phyloP scores from a whole-genome alignment of 2,113 vertebrate species.

The Piprites chloris region DNA sequence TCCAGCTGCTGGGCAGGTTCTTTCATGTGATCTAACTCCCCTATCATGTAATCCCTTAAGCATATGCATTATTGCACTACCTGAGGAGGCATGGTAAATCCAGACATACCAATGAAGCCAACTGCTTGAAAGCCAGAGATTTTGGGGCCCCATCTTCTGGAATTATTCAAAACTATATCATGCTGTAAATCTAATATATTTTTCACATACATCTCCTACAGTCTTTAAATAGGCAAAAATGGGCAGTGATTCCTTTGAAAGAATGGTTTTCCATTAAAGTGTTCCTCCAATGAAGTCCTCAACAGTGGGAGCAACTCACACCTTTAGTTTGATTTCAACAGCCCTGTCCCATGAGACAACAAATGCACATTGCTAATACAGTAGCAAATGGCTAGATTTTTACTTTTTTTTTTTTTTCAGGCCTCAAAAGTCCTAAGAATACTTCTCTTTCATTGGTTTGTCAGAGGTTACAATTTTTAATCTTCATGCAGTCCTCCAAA shows the following conservation, averaged over 20 bases:
- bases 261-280: not conserved
- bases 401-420: not conserved
- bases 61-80: not conserved
- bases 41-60: not conserved
- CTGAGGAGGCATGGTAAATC: not conserved
- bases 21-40: not conserved
- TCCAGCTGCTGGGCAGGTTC: not conserved
- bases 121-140: not conserved
- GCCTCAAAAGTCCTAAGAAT: not conserved
- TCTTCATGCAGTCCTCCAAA: not conserved
- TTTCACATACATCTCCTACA: not conserved
- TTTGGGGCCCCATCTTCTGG: not conserved
- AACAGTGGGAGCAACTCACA: not conserved
- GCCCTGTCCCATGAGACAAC: not conserved
- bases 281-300: not conserved
- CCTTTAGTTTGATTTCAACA: not conserved
- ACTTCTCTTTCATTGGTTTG: fast-evolving
- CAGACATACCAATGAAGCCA: not conserved
- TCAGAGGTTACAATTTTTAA: not conserved
- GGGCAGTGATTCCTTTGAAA: not conserved
- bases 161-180: not conserved
- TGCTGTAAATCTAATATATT: not conserved
- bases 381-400: not conserved
- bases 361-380: fast-evolving
- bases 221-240: not conserved